Base-by-base conservation (phyloP, 2,888 invertebrate species). In the Anarsia innoxiella region DNA sequence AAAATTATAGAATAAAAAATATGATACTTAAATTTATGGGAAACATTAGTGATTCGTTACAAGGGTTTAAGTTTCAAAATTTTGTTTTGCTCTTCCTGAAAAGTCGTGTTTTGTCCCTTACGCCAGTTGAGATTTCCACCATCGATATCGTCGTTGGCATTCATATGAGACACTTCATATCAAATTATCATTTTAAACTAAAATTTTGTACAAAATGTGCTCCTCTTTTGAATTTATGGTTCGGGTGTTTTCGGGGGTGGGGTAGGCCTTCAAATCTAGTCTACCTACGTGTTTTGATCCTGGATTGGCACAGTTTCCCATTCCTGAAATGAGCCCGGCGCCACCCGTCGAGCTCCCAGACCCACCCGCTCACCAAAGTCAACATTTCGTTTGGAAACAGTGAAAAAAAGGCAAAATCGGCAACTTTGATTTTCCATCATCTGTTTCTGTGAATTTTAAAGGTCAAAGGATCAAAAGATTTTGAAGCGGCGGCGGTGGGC, bases 271-370 rank as follows among this genome's bases (percentile, higher is more conserved):
- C 56, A 56, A 53, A 49, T 23, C 47, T 45, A 36, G 50, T 42
- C 51, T 61, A 64, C 62, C 23, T 13, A 66, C 62, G 60, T 62
- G 63, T 56, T 57, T 49, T 49, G 52, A 48, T 48, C 53, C 52
- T 57, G 55, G 56, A 54, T 59, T 58, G 59, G 54, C 52, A 57
- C 44, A 51, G 44, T 51, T 49, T 48, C 48, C 46, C 54, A 35
- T 44, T 48, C 51, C 39, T 37, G 44, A 44, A 43, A 39, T 49
- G 47, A 43, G 39, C 28, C 31, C 37, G 23, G 36, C 40, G 23
- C 32, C 40, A 36, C 43, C 40, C 38, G 26, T 16, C 37, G 31
- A 40, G 36, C 42, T 36, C 43, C 37, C 31, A 10, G 30, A 35
- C 19, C 40, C 33, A 10, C 30, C 30, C 36, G 12, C 33, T 40